These are phyloP conservation scores for Bradypodion pumilum DNA, from an alignment of 2,797 vertebrate genomes.

Conservation along the genomic window DNA sequence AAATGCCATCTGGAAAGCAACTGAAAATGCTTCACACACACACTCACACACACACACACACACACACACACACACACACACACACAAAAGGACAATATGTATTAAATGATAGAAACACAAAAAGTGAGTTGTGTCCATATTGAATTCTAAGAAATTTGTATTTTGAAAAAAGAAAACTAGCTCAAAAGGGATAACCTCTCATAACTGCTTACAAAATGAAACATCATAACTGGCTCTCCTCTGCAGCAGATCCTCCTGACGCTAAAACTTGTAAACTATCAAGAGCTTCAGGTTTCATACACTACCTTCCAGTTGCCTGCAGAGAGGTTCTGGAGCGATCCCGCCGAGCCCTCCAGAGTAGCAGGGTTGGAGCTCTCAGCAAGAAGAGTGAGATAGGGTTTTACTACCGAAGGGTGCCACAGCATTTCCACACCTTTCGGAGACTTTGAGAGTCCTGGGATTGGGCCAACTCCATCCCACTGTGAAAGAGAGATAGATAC, in stretches of 20 bases:
- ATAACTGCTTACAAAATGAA: neutral
- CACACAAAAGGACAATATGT: neutral
- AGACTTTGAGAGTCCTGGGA: constrained; percentile 94
- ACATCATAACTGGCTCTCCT: neutral
- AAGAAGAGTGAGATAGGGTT: constrained; percentile 94
- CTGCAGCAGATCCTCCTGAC: fast-evolving
- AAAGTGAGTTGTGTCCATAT: neutral
- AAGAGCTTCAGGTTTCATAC: neutral
- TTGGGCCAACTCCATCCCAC: constrained; percentile 98
- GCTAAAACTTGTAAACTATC: neutral
- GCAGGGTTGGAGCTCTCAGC: constrained; percentile 98
- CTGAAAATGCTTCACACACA: neutral
- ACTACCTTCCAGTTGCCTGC: constrained; percentile 98
- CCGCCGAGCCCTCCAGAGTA: constrained; percentile 95
- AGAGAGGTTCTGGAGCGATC: constrained; percentile 97
- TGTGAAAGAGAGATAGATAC: constrained; percentile 60
- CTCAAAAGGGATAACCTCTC: neutral
- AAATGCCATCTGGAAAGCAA: neutral
- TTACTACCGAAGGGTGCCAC: constrained; percentile 96
- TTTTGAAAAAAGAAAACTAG: neutral
- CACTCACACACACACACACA: too few species aligned
- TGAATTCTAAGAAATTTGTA: neutral
- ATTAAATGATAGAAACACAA: neutral
- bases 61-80: too few species aligned
- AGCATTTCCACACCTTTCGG: constrained; percentile 98